Conservation (phyloP, 2,797 vertebrate species). For the Urophycis tenuis region DNA sequence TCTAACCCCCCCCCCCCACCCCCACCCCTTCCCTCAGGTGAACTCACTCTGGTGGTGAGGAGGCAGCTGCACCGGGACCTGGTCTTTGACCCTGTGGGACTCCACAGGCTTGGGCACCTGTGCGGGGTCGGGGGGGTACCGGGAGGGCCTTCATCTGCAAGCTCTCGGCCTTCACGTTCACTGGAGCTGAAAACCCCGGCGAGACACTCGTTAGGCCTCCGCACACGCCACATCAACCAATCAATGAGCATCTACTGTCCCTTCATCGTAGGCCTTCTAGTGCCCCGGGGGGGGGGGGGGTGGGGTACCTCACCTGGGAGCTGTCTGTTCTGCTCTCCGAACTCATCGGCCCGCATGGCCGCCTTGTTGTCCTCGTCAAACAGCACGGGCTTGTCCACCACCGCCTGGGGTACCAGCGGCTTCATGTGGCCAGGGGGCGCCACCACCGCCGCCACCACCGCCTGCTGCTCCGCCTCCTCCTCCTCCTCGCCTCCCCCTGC, state of each 20-base stretch:
- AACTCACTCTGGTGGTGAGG: conserved; percentile 91
- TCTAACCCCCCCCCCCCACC: not conserved
- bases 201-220: not conserved
- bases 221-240: not conserved
- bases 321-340: conserved; percentile 69
- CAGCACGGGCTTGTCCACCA: conserved; percentile 56
- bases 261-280: no score
- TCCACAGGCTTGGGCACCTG: conserved; percentile 77
- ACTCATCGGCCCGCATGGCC: conserved; percentile 67
- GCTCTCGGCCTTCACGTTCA: conserved; percentile 57
- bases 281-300: no score
- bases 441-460: conserved; percentile 21
- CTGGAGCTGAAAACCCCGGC: conserved; percentile 55
- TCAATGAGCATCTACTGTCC: not conserved
- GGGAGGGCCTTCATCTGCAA: conserved; percentile 66
- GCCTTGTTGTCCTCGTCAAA: conserved; percentile 71
- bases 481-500: conserved; percentile 24
- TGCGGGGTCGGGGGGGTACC: conserved; percentile 71
- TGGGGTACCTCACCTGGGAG: conserved; percentile 53
- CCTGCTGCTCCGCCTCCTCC: not conserved
- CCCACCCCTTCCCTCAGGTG: not conserved
- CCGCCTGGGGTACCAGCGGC: conserved; percentile 45
- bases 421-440: conserved; percentile 40
- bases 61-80: conserved; percentile 65
- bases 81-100: conserved; percentile 66